phyloP scores from a whole-genome alignment of 2,113 vertebrate species.

The Oreochromis tanganicae region DNA sequence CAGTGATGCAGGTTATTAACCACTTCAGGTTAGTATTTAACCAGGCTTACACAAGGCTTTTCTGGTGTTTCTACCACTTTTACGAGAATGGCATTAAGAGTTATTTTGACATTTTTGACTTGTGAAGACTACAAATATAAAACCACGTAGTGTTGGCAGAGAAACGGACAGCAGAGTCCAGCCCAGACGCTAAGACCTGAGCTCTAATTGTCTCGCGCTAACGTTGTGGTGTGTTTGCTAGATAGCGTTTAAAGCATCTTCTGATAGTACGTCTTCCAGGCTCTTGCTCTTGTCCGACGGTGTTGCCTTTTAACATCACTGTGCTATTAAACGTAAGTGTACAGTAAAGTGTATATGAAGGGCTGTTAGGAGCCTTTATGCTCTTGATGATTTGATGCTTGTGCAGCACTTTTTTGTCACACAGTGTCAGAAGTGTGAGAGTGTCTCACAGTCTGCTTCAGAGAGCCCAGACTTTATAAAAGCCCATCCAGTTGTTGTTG shows the following conservation, averaged over 20 bases:
- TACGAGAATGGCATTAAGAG: accelerated
- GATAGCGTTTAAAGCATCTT: accelerated
- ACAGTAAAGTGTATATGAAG: not conserved
- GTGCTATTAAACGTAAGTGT: not conserved
- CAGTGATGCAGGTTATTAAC: not conserved
- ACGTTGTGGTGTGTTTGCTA: accelerated
- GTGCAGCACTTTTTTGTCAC: accelerated
- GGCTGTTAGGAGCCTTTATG: not conserved
- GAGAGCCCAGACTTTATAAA: not conserved
- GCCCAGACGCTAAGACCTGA: not conserved
- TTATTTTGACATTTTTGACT: not conserved
- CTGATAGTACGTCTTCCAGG: not conserved
- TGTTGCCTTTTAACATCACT: not conserved
- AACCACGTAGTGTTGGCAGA: accelerated
- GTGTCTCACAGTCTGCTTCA: accelerated
- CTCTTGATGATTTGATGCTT: not conserved
- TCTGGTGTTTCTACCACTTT: not conserved
- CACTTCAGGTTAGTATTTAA: not conserved
- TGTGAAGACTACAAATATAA: not conserved
- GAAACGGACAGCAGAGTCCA: not conserved
- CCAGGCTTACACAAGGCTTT: not conserved
- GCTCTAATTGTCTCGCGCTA: not conserved
- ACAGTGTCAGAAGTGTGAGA: not conserved
- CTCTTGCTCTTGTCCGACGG: not conserved
- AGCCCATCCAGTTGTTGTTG: not conserved